Percentiles rank a stretch among this genome's conserved stretches.
Conservation (phyloP, 2,888 invertebrate species). For the Erebia epiphron region DNA sequence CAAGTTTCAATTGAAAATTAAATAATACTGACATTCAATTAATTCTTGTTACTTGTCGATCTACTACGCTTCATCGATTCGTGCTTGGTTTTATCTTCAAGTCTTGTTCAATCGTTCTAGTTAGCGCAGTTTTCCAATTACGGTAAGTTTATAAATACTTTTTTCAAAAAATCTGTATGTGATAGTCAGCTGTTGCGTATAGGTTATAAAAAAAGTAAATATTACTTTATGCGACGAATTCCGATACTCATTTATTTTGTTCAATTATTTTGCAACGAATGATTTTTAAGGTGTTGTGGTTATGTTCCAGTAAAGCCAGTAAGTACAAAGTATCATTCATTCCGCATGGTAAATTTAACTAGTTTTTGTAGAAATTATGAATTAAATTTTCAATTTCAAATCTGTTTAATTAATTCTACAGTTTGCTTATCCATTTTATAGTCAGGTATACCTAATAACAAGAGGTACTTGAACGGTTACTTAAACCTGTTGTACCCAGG, state of each 20-base stretch:
- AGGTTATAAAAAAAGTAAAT: slow-evolving; percentile 40
- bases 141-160: slow-evolving; percentile 38
- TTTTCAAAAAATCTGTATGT: slow-evolving; percentile 1
- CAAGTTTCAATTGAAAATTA: slow-evolving; percentile 60
- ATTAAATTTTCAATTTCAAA: background rate
- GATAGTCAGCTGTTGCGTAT: slow-evolving; percentile 38
- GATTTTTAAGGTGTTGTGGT: slow-evolving; percentile 1
- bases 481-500: too few species aligned
- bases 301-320: background rate
- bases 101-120: slow-evolving; percentile 20
- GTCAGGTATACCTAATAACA: background rate
- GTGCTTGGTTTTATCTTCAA: slow-evolving; percentile 31
- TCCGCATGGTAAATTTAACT: slow-evolving; percentile 3
- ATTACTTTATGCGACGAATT: slow-evolving; percentile 30
- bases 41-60: slow-evolving; percentile 55
- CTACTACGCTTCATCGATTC: slow-evolving; percentile 45
- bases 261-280: slow-evolving; percentile 13
- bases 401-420: background rate
- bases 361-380: background rate
- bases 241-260: slow-evolving; percentile 20
- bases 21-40: slow-evolving; percentile 56
- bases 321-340: background rate
- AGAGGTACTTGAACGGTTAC: too few species aligned
- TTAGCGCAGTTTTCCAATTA: slow-evolving; percentile 34
- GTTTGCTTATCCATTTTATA: background rate